Evolutionary conservation across 2,888 invertebrate genomes (phyloP).

Genomic region (Crioceris asparagi): DNA sequence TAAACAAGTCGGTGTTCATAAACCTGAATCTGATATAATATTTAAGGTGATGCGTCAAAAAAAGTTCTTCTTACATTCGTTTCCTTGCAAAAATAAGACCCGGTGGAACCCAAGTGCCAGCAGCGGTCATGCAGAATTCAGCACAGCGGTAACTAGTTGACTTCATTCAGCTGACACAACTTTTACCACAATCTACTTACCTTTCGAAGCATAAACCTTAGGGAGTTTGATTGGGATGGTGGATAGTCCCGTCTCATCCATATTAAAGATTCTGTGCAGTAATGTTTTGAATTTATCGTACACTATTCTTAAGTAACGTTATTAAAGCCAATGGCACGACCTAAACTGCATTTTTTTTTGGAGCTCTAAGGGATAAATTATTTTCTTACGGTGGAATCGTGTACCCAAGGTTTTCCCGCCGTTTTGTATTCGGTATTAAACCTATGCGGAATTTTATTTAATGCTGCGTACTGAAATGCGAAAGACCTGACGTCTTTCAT

Average conservation of each 20-base stretch:
- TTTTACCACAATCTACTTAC: not conserved
- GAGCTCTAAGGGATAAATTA: not conserved
- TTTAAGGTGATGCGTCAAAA: not conserved
- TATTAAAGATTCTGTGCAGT: too few species aligned
- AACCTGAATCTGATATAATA: not conserved
- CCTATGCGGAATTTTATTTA: not conserved
- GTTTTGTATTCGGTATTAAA: not conserved
- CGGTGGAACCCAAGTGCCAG: not conserved
- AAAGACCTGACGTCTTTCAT: slow-evolving; percentile 1
- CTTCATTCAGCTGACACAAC: not conserved
- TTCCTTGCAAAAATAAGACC: not conserved
- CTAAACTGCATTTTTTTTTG: not conserved
- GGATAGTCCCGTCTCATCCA: too few species aligned
- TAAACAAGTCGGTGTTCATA: not conserved
- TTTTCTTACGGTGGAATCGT: not conserved
- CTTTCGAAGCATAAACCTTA: not conserved
- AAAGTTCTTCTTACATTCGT: not conserved
- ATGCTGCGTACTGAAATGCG: not conserved
- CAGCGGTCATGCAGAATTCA: not conserved
- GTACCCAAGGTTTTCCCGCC: slow-evolving; percentile 1
- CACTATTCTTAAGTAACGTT: not conserved
- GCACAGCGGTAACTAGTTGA: not conserved
- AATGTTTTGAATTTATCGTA: too few species aligned
- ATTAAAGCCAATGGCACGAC: not conserved
- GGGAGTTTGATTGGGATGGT: slow-evolving; percentile 1